A percentile compares a stretch with the other conserved stretches of the same genome.
phyloP scores from a whole-genome alignment of 1,140 invertebrate genomes.

The Rhysida immarginata region DNA sequence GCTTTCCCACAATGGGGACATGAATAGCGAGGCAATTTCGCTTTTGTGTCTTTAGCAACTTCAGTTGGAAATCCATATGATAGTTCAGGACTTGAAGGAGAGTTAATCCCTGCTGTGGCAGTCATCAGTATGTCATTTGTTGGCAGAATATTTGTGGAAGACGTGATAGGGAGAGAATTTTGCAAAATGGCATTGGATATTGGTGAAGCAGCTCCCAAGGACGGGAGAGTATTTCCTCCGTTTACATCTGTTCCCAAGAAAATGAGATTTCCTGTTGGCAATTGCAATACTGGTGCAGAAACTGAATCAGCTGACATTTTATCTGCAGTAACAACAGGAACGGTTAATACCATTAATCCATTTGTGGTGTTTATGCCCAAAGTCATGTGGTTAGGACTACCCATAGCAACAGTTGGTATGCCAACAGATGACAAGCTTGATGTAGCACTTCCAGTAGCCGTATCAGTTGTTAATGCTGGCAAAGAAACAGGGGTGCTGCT shows the following conservation, averaged over 20 bases:
- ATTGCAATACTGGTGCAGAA: neutral
- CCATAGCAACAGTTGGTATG: neutral
- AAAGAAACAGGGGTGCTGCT: neutral
- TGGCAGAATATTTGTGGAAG: neutral
- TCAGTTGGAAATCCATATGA: neutral
- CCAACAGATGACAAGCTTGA: neutral
- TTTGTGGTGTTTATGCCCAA: conserved; percentile 1
- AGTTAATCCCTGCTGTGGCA: neutral
- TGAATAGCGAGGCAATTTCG: neutral
- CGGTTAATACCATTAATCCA: neutral
- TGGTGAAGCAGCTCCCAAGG: neutral
- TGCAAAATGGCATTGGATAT: neutral
- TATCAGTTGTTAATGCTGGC: neutral
- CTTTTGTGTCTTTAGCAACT: neutral
- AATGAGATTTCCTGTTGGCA: neutral
- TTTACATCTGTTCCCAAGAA: neutral
- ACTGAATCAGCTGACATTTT: neutral
- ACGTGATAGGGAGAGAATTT: neutral
- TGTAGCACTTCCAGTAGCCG: neutral
- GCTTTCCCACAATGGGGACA: conserved; percentile 1
- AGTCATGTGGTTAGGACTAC: neutral
- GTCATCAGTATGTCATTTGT: neutral
- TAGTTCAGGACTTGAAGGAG: neutral
- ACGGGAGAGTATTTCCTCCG: neutral
- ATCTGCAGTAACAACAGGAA: conserved; percentile 4